These are phyloP conservation scores for Vespertilio murinus DNA, from an alignment of 2,797 vertebrate species.

Conservation along the genomic window DNA sequence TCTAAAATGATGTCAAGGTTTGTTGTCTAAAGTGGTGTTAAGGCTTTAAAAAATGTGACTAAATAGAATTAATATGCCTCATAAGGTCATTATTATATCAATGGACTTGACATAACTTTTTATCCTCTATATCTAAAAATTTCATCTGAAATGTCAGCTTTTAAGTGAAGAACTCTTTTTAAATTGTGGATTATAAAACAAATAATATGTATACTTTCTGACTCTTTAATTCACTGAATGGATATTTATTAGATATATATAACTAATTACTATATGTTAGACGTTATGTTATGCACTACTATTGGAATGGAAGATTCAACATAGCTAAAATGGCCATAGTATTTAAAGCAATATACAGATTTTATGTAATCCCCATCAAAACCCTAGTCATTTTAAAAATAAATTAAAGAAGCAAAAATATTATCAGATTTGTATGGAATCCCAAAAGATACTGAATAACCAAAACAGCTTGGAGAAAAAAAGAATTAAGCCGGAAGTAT, in stretches of 20 bases:
- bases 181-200: conserved; percentile 19
- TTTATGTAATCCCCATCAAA: neutral
- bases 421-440: neutral
- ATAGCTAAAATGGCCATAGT: neutral
- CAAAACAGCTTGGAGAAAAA: neutral
- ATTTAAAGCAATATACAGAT: no score
- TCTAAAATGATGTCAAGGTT: conserved; percentile 11
- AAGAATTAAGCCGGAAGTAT: neutral
- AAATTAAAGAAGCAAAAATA: neutral
- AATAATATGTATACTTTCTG: neutral
- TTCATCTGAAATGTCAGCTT: neutral
- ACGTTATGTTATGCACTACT: neutral
- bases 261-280: neutral
- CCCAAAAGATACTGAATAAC: neutral
- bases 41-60: conserved; percentile 7
- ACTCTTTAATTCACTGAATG: neutral
- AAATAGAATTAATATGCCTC: conserved; percentile 7
- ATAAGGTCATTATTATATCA: neutral
- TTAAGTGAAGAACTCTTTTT: conserved; percentile 28
- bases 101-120: conserved; percentile 6
- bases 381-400: neutral
- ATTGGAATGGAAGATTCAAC: neutral
- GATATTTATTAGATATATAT: neutral
- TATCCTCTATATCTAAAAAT: conserved; percentile 16
- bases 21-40: neutral